A percentile compares a stretch with the other conserved stretches of the same genome.
phyloP scores from a whole-genome alignment of 2,113 vertebrate genomes.

The Isichthys henryi region DNA sequence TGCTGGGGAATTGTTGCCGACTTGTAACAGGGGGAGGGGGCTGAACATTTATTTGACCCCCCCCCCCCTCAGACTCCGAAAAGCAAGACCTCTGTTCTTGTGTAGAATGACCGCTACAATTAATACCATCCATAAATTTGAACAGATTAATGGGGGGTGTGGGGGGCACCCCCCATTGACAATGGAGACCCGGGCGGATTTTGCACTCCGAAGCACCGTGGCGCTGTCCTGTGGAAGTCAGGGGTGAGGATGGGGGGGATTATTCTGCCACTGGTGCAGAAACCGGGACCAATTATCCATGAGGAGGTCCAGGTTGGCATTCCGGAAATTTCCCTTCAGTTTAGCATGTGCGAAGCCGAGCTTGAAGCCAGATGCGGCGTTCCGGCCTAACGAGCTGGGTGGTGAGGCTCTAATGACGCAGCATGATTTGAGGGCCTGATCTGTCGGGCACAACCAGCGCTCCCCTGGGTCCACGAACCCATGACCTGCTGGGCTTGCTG shows the following conservation, averaged over 20 bases:
- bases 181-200: constrained; percentile 17
- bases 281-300: constrained; percentile 9
- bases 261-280: constrained; percentile 26
- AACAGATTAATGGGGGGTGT: not conserved
- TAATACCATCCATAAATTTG: not conserved
- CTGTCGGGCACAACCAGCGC: too few species aligned
- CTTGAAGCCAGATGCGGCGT: too few species aligned
- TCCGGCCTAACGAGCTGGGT: not conserved
- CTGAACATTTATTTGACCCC: not conserved
- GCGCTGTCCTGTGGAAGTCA: not conserved
- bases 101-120: not conserved
- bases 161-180: not conserved
- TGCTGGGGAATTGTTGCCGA: constrained; percentile 12
- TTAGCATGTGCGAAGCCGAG: not conserved
- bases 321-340: not conserved
- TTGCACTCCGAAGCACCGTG: constrained; percentile 23
- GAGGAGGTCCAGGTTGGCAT: not conserved
- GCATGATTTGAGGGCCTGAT: not conserved
- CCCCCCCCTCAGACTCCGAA: not conserved
- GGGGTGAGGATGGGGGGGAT: not conserved
- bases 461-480: not conserved
- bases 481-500: not conserved
- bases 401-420: not conserved
- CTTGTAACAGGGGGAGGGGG: not conserved
- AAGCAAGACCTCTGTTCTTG: not conserved